phyloP scores from a whole-genome alignment of 1,140 invertebrate species.

The Batillaria attramentaria region DNA sequence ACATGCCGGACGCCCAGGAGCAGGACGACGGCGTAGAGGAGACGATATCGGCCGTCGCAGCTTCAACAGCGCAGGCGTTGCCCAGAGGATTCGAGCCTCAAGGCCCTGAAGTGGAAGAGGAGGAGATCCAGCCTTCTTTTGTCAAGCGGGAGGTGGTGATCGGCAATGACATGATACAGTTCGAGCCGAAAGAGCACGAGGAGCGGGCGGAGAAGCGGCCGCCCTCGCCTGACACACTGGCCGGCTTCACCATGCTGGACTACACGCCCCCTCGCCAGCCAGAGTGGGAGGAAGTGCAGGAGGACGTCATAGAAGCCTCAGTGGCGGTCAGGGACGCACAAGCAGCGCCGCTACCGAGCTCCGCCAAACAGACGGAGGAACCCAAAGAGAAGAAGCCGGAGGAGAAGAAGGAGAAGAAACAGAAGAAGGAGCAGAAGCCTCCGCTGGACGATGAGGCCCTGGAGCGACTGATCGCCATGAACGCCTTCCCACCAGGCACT shows the following conservation, averaged over 20 bases:
- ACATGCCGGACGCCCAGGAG: background rate
- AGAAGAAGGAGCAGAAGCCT: conserved; percentile 35
- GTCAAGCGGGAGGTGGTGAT: conserved; percentile 39
- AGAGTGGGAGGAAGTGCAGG: conserved; percentile 37
- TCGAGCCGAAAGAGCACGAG: conserved; percentile 19
- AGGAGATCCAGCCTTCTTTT: conserved; percentile 39
- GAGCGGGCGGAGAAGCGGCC: background rate
- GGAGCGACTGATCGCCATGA: conserved; percentile 40
- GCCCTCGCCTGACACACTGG: background rate
- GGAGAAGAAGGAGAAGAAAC: conserved; percentile 41
- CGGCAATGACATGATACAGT: conserved; percentile 38
- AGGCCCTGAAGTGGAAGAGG: conserved; percentile 40
- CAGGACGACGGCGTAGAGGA: conserved; percentile 31
- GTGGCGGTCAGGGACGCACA: conserved; percentile 29
- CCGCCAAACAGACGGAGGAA: background rate
- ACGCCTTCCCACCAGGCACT: conserved; percentile 36
- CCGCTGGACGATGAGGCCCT: conserved; percentile 34
- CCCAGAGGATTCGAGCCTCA: background rate
- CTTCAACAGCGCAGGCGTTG: conserved; percentile 15
- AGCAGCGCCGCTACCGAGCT: background rate
- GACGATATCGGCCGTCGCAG: conserved; percentile 19
- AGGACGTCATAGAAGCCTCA: conserved; percentile 43
- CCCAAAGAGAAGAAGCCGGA: background rate
- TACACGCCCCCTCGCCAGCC: conserved; percentile 4
- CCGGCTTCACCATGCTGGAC: background rate